Conservation (phyloP, 2,797 vertebrate species). For the Argyrosomus regius region DNA sequence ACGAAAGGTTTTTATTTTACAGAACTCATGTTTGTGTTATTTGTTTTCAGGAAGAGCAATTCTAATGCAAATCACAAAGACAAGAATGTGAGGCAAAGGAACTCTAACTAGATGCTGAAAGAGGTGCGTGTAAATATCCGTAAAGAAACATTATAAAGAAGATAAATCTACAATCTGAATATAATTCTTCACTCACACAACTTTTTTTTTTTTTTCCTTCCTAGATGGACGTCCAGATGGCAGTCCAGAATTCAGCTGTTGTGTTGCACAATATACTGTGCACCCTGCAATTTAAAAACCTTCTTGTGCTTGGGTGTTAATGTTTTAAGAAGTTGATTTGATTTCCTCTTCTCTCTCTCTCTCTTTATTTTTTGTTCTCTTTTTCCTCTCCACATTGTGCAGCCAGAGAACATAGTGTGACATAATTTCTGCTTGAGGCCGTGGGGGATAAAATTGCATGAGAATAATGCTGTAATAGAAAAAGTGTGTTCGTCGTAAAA, state of each 20-base stretch:
- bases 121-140: conserved; percentile 58
- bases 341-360: conserved; percentile 39
- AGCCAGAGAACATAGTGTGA: conserved; percentile 69
- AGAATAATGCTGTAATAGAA: conserved; percentile 74
- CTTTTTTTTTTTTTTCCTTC: not conserved
- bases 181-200: not conserved
- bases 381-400: conserved; percentile 71
- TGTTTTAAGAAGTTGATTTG: conserved; percentile 70
- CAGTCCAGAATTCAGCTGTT: conserved; percentile 69
- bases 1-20: no score
- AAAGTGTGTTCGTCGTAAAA: conserved; percentile 76
- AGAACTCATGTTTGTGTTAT: conserved; percentile 10
- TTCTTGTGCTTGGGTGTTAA: conserved; percentile 81
- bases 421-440: conserved; percentile 63
- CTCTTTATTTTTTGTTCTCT: conserved; percentile 64
- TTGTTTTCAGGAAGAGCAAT: conserved; percentile 91
- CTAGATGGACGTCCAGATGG: conserved; percentile 68
- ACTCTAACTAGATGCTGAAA: conserved; percentile 87
- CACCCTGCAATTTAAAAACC: conserved; percentile 71
- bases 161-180: not conserved
- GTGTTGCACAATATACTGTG: conserved; percentile 77
- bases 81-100: conserved; percentile 95
- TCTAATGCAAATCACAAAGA: conserved; percentile 91
- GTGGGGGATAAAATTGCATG: conserved; percentile 80
- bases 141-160: not conserved